Evolutionary conservation across 2,888 invertebrate species (phyloP), one percentile per base, ranked within the genome.

Genomic region (Piscicola geometra): DNA sequence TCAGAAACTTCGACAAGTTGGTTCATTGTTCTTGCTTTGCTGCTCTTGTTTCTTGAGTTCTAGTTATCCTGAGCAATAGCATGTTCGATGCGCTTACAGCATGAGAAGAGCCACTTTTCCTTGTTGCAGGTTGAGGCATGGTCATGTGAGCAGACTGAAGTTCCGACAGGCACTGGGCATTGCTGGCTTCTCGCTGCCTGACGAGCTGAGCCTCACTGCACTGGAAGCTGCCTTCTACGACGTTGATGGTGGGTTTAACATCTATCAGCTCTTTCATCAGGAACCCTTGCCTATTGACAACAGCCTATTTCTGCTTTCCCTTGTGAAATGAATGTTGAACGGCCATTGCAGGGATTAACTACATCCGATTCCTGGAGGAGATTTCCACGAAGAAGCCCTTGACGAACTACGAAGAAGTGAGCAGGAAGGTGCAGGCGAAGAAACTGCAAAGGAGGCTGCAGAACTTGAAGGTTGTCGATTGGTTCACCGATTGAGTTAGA

Each of bases 1-100:
- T 86, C 78, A 83, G 83, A 77, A 85, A 85, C 75, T 86, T 86
- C 82, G 86, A 86, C 78, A 83, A 79, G 85, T 85, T 77, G 47
- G 41, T 56, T 56, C n/a, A 18, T 56, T 56, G 12, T 56, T 56
- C 25, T 56, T 56, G 15, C 3, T 41, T 41, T 41, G 5, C 69
- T 68, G 9, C 12, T 68, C 28, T 68, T 68, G 3, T 68, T 64
- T 50, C n/a, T 15, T 15, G n/a, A 50, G 52, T 18, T n/a, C n/a
- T 15, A 50, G n/a, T n/a, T n/a, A n/a, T n/a, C n/a, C n/a, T n/a
- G n/a, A n/a, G n/a, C n/a, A n/a, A n/a, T n/a, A n/a, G n/a, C n/a
- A n/a, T n/a, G n/a, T n/a, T n/a, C n/a, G n/a, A n/a, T n/a, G n/a
- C n/a, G n/a, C n/a, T n/a, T n/a, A n/a, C n/a, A n/a, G n/a, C n/a